Evolutionary conservation across 2,888 invertebrate genomes (phyloP).

Genomic region (Campaea margaritaria): DNA sequence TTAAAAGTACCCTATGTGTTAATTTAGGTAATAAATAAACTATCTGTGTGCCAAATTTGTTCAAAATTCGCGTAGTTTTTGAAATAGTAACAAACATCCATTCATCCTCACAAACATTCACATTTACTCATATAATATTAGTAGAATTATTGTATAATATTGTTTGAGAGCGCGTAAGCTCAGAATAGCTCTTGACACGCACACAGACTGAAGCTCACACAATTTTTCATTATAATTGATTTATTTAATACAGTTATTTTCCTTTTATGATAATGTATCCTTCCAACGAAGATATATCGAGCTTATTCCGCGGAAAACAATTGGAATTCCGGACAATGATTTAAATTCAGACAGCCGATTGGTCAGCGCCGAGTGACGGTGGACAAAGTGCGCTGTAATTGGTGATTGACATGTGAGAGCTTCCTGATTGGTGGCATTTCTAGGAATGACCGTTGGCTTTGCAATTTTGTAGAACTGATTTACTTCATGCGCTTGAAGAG

Average conservation of each 20-base stretch:
- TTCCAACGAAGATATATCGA: conserved; percentile 20
- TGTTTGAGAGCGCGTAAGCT: too few species aligned
- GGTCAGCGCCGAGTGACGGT: conserved; percentile 65
- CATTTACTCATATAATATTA: too few species aligned
- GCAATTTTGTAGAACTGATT: conserved; percentile 50
- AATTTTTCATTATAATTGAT: too few species aligned
- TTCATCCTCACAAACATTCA: too few species aligned
- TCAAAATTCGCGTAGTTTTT: too few species aligned
- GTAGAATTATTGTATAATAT: too few species aligned
- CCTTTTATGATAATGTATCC: conserved; percentile 5
- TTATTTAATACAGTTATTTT: not conserved
- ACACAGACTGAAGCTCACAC: too few species aligned
- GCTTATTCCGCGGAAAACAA: conserved; percentile 44
- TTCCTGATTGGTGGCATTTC: conserved; percentile 72
- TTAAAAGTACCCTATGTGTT: too few species aligned
- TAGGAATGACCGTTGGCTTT: conserved; percentile 49
- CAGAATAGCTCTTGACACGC: too few species aligned
- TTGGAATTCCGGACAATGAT: conserved; percentile 65
- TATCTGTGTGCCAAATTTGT: too few species aligned
- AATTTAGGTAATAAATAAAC: too few species aligned
- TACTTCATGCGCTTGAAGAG: not conserved
- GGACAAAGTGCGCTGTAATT: conserved; percentile 80
- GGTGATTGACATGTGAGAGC: conserved; percentile 80
- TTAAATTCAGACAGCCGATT: conserved; percentile 72
- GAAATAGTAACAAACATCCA: too few species aligned